phyloP scores from a whole-genome alignment of 2,113 vertebrate genomes.

The Xyliphius kryptos region DNA sequence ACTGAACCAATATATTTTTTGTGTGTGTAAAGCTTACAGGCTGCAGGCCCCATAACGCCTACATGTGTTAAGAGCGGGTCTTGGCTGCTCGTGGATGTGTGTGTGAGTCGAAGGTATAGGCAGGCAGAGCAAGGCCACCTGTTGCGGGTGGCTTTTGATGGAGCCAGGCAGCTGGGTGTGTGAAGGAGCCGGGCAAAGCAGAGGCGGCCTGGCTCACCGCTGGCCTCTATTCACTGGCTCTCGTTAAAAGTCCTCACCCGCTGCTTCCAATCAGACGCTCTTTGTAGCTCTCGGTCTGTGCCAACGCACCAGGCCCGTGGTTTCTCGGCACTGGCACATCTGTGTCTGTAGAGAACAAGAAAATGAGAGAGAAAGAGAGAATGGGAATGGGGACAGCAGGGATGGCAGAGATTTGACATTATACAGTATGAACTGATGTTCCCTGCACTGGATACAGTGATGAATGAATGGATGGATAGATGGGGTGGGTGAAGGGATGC shows the following conservation, averaged over 20 bases:
- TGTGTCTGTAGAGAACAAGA: constrained; percentile 33
- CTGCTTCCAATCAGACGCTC: constrained; percentile 69
- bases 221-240: constrained; percentile 52
- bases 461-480: constrained; percentile 7
- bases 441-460: neutral
- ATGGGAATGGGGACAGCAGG: neutral
- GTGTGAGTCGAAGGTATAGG: constrained; percentile 31
- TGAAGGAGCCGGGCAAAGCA: constrained; percentile 38
- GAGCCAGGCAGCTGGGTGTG: constrained; percentile 42
- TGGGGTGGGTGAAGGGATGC: neutral
- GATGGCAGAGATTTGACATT: constrained; percentile 3
- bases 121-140: constrained; percentile 35
- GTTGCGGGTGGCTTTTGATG: constrained; percentile 45
- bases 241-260: constrained; percentile 59
- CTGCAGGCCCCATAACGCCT: constrained; percentile 14
- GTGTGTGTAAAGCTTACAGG: constrained; percentile 20
- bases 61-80: constrained; percentile 31
- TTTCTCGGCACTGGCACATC: constrained; percentile 41
- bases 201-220: constrained; percentile 35
- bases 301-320: constrained; percentile 43
- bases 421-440: neutral
- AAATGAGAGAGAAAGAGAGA: constrained; percentile 16
- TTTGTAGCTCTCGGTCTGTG: constrained; percentile 54
- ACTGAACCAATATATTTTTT: constrained; percentile 1
- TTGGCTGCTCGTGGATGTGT: constrained; percentile 18